Base-by-base conservation (phyloP, 2,797 vertebrate species). In the Synanceia verrucosa region DNA sequence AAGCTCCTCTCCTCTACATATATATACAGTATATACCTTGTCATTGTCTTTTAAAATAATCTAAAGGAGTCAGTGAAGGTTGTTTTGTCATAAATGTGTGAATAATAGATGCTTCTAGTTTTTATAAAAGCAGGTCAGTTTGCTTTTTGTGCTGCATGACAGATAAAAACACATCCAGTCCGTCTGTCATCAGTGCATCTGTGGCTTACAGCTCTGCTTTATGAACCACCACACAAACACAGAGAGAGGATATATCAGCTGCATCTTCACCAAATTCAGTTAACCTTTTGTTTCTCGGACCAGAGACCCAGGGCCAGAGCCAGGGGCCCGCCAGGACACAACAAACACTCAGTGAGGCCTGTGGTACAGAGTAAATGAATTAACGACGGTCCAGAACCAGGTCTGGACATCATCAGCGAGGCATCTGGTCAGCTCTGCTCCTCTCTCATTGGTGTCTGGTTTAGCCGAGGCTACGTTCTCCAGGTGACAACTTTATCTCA, bases 371-470 rank as follows among this genome's bases (percentile, higher is more conserved):
- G 72, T 90, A 91, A 91, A 71, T 88, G 60, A 79, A 90, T 92
- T 91, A 91, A 76, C 65, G 7, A 43, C 29, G 71, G 77, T 73
- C 76, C 89, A 92, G 90, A 89, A 61, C 81, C 77, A 36, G 1
- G 86, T 87, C 91, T 92, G 91, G 91, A 89, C 77, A 84, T 85
- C 18, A 51, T 92, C 91, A 90, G 21, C 10, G 82, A 58, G 79
- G 78, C 86, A 87, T 91, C 90, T 91, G 91, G 76, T 86, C 75
- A 67, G 75, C 75, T 65, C 79, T 57, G 73, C 56, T 69, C 57
- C 62, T 70, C 52, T 78, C 46, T 69, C 61, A 71, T 82, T 76
- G 85, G 65, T 81, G 65, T 78, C 21, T 66, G 79, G 65, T 82
- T 84, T 73, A 81, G 36, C 29, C 43, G 72, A 50, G 13, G 47